These are phyloP conservation scores for Phragmatobia fuliginosa DNA, from an alignment of 2,888 invertebrate species.

Conservation along the genomic window DNA sequence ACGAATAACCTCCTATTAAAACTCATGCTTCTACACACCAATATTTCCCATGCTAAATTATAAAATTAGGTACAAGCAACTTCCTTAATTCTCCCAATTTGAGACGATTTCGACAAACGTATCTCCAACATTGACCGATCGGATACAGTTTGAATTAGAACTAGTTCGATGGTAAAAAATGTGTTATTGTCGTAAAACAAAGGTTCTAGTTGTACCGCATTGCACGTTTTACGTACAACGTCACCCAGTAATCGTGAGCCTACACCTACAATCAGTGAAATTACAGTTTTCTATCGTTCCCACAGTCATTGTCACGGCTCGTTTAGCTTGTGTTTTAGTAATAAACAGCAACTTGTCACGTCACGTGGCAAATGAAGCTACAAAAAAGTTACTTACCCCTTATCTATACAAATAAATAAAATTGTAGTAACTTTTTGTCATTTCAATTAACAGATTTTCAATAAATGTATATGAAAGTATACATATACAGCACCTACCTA, in stretches of 20 bases:
- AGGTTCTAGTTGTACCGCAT: neutral
- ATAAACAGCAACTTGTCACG: slow-evolving; percentile 25
- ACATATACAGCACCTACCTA: too few species aligned
- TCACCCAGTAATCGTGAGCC: slow-evolving; percentile 52
- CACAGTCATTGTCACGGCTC: slow-evolving; percentile 48
- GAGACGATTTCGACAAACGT: neutral
- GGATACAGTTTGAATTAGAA: neutral
- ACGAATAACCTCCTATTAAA: neutral
- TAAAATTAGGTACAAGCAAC: neutral
- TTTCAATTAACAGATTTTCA: too few species aligned
- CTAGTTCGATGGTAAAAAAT: neutral
- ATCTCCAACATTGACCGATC: neutral
- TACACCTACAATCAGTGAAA: slow-evolving; percentile 64
- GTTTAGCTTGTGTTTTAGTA: slow-evolving; percentile 30
- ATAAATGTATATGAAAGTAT: too few species aligned
- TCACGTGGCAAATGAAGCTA: slow-evolving; percentile 13
- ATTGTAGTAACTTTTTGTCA: too few species aligned
- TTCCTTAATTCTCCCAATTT: neutral
- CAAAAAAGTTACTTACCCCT: neutral
- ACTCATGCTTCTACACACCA: neutral
- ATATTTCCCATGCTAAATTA: neutral
- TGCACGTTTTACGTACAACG: slow-evolving; percentile 39
- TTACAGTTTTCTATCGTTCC: slow-evolving; percentile 55
- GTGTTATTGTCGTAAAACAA: slow-evolving; percentile 2
- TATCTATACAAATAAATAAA: too few species aligned